Evolutionary conservation across 2,113 vertebrate species (phyloP), one percentile per base, ranked within the genome.

Genomic region (Forbesichthys agassizii): DNA sequence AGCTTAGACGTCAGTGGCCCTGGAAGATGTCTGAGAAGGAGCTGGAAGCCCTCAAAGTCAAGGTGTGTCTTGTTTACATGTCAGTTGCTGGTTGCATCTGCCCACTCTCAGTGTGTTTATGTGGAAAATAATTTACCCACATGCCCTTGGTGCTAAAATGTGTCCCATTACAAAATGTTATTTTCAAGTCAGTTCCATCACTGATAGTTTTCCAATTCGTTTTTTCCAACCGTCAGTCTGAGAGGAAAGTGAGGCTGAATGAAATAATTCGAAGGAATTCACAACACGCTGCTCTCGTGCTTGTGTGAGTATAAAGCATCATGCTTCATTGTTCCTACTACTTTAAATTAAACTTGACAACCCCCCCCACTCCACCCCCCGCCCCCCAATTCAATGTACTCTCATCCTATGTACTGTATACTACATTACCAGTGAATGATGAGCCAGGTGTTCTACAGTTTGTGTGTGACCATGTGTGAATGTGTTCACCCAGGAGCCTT

Each of bases 191-290:
- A 1, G 33, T 20, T 10, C 14, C 10, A 36, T 33, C 27, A 36
- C 33, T 42, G 48, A 13, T 10, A 47, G 52, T 55, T 64, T 0
- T 54, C 20, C 3, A 11, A 66, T 11, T 3, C 4, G 8, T 18
- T 18, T 64, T 48, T 9, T 9, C 27, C 5, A 0, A 42, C 33
- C 58, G 20, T 27, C 79, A 94, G 92, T 90, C 89, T 0, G 88
- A 93, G 66, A 88, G 69, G 64, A 92, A 91, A 66, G 83, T 93
- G 61, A 71, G 84, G 36, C 76, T 93, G 82, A 93, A 92, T 53
- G 91, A 94, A 86, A 91, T 93, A 27, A 92, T 94, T 14, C 68
- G 87, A 33, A 86, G 85, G 55, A 91, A 93, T 78, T 94, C 92
- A 4, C 82, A 77, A 16, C 82, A 92, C 0, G 86, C 91, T 3